These are phyloP conservation scores for Polypterus bichir DNA, from an alignment of 2,113 vertebrate species.

Conservation along the genomic window DNA sequence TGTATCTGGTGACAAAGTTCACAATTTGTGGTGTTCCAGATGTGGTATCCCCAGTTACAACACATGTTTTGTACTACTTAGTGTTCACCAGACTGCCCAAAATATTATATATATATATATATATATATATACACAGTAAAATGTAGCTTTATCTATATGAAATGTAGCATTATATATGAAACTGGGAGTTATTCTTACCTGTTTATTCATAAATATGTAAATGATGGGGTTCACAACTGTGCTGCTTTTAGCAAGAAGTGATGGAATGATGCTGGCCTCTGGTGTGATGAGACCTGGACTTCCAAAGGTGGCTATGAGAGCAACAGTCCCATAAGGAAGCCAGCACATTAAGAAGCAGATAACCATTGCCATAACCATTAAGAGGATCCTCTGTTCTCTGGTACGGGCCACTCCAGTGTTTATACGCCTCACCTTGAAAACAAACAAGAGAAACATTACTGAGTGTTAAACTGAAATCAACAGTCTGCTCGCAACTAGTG, in stretches of 20 bases:
- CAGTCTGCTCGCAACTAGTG: too few species aligned
- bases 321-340: constrained; percentile 51
- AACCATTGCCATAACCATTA: constrained; percentile 56
- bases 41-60: too few species aligned
- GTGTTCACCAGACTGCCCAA: neutral
- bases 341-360: constrained; percentile 60
- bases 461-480: too few species aligned
- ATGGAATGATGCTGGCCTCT: constrained; percentile 46
- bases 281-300: constrained; percentile 40
- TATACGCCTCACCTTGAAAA: constrained; percentile 27
- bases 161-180: too few species aligned
- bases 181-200: constrained; percentile 33
- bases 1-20: too few species aligned
- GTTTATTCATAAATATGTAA: constrained; percentile 60
- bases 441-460: constrained; percentile 1
- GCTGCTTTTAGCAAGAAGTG: constrained; percentile 58
- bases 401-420: constrained; percentile 13
- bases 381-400: constrained; percentile 42
- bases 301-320: constrained; percentile 50
- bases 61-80: too few species aligned
- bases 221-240: constrained; percentile 56
- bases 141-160: too few species aligned
- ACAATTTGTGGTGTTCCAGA: too few species aligned
- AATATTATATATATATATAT: neutral
- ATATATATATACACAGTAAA: too few species aligned